Conservation (phyloP, 2,113 vertebrate species). For the Callospermophilus lateralis region DNA sequence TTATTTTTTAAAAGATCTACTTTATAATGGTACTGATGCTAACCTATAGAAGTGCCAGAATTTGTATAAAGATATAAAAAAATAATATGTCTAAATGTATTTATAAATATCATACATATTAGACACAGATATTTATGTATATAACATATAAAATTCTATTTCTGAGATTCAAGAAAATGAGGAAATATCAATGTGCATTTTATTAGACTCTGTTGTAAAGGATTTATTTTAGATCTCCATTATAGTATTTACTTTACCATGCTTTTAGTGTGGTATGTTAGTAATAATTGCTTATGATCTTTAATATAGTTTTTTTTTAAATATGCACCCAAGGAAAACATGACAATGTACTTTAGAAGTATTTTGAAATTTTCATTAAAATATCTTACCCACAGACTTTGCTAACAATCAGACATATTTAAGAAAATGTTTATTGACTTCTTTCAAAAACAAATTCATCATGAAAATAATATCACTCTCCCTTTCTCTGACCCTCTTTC, state of each 20-base stretch:
- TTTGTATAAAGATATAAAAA: neutral
- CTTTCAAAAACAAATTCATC: neutral
- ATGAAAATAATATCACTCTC: neutral
- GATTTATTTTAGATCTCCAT: neutral
- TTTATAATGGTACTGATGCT: neutral
- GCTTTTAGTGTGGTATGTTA: neutral
- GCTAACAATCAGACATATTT: neutral
- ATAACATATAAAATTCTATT: neutral
- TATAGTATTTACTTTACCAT: neutral
- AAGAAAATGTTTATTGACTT: neutral
- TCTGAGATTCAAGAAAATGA: neutral
- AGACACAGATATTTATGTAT: too few relatives aligned
- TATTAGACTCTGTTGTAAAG: neutral
- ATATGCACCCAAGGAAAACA: neutral
- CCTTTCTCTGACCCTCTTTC: neutral
- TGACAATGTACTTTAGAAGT: neutral
- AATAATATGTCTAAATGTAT: neutral
- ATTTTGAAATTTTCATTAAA: neutral
- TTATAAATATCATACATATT: neutral
- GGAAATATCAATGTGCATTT: neutral
- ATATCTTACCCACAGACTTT: neutral
- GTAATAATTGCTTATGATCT: neutral
- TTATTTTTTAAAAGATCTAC: neutral
- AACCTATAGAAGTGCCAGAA: neutral
- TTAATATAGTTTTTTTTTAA: neutral